A percentile compares a stretch with the other conserved stretches of the same genome.
phyloP scores from a whole-genome alignment of 2,113 vertebrate species.

The Limnothrissa miodon region DNA sequence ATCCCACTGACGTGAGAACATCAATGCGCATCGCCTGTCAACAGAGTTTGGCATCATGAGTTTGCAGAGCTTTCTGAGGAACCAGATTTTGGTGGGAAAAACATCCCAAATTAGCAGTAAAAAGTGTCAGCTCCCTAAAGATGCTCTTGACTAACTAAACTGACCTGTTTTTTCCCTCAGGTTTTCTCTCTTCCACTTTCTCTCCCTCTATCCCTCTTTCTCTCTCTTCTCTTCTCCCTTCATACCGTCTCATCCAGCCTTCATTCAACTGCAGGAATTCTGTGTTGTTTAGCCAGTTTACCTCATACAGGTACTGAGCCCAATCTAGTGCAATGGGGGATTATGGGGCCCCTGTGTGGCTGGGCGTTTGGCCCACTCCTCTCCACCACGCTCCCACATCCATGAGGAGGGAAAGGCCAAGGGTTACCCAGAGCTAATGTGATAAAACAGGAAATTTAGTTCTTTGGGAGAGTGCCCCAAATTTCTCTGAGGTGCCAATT shows the following conservation, averaged over 20 bases:
- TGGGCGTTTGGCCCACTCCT: neutral
- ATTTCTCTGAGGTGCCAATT: neutral
- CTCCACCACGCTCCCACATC: neutral
- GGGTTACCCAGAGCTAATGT: neutral
- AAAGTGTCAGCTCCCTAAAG: constrained; percentile 31
- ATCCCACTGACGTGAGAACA: constrained; percentile 49
- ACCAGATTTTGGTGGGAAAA: constrained; percentile 23
- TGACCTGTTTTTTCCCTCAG: constrained; percentile 25
- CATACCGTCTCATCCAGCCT: neutral
- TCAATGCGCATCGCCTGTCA: constrained; percentile 48
- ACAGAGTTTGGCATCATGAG: constrained; percentile 40
- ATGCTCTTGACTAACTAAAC: constrained; percentile 24
- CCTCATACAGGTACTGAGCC: neutral
- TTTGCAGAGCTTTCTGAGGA: constrained; percentile 40
- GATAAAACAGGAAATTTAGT: neutral
- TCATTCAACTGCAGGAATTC: neutral
- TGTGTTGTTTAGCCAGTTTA: neutral
- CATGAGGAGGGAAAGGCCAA: neutral
- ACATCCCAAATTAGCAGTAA: constrained; percentile 32
- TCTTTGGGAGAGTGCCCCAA: neutral
- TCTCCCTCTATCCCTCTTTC: neutral
- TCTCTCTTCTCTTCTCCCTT: neutral
- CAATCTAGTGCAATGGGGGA: neutral
- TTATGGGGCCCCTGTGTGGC: neutral
- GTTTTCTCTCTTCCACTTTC: constrained; percentile 9